A percentile compares a stretch with the other conserved stretches of the same genome.
Conservation (phyloP, 2,888 invertebrate species). For the Lymantria dispar region DNA sequence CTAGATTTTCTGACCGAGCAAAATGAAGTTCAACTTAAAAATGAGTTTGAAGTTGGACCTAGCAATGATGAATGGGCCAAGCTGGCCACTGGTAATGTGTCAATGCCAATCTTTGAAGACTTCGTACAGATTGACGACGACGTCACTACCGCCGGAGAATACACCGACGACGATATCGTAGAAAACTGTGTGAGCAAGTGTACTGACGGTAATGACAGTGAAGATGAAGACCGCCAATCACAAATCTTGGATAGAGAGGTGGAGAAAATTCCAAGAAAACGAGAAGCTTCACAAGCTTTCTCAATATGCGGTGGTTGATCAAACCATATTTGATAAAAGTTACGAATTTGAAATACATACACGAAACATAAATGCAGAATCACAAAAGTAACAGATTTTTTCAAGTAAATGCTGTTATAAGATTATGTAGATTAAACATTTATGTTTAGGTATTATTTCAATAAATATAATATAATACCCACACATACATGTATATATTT, state of each 20-base stretch:
- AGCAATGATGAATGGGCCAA: conserved; percentile 22
- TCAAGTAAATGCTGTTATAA: conserved; percentile 11
- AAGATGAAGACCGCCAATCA: conserved; percentile 27
- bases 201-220: conserved; percentile 25
- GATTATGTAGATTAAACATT: not conserved
- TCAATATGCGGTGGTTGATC: conserved; percentile 25
- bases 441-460: not conserved
- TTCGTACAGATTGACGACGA: conserved; percentile 4
- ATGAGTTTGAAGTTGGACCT: conserved; percentile 17
- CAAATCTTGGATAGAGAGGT: too few relatives aligned
- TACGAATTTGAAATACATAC: conserved; percentile 10
- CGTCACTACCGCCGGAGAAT: conserved; percentile 19
- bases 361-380: conserved; percentile 22
- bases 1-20: conserved; percentile 15
- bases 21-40: conserved; percentile 9
- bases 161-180: conserved; percentile 26
- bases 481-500: too few relatives aligned
- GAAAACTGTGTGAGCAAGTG: conserved; percentile 7
- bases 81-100: conserved; percentile 4
- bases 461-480: not conserved
- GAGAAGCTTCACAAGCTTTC: conserved; percentile 13
- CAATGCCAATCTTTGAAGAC: not conserved
- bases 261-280: too few relatives aligned
- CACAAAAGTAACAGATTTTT: conserved; percentile 24
- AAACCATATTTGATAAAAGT: conserved; percentile 24